Base-by-base conservation (phyloP, 2,797 vertebrate species). In the Spatula clypeata region DNA sequence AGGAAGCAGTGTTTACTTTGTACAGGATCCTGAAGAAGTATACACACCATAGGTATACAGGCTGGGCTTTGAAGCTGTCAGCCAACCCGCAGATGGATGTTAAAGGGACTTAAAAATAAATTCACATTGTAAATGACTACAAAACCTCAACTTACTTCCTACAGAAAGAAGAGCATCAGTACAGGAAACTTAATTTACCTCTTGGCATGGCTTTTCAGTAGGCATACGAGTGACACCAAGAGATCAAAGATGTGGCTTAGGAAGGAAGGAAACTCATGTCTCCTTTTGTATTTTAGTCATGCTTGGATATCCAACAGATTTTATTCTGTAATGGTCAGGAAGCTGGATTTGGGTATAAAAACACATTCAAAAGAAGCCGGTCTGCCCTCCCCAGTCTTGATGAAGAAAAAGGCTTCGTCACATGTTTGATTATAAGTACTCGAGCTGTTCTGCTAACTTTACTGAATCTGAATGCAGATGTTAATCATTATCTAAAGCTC, bases 281-380 rank as follows among this genome's bases (percentile, higher is more conserved):
- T 79, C 77, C 40, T 92, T 94, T 76, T 82, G 74, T 76, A 76
- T 8, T 31, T 64, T 5, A 90, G 83, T 93, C 86, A 79, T 71
- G 94, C 62, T 90, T 84, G 73, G 79, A 95, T 86, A 84, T 53
- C 85, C 62, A 81, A 90, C 76, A 88, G 83, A 95, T 88, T 88
- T 91, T 19, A 45, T 44, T 82, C 76, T 76, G 47, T 49, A 74
- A 90, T 60, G 66, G 88, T 49, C 61, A 81, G 66, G 93, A 94
- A 95, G 91, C 9, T 60, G 74, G 40, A 87, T 90, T 86, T 94
- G 77, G 24, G 27, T 72, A 69, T 55, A 29, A 88, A 92, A 94
- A 88, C 54, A 70, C n/a, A 94, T 32, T 88, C 76, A 66, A 80
- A 97, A 94, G 90, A 79, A 75, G 58, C 13, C 72, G 74, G 13